Evolutionary conservation across 2,888 invertebrate genomes (phyloP).

Genomic region (Hirtodrosophila histrioides): DNA sequence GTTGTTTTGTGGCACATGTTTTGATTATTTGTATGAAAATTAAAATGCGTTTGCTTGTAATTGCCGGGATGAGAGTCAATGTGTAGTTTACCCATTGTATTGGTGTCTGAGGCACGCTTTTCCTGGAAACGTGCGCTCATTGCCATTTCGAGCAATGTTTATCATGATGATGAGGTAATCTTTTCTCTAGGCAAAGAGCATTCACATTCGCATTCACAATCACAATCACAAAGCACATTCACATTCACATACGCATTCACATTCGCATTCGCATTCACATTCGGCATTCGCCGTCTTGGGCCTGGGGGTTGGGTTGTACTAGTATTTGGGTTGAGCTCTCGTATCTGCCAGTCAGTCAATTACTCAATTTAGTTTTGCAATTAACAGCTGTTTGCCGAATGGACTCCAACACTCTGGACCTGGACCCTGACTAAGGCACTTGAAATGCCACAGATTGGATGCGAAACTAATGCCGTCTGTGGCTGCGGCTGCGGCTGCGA

Average conservation of each 20-base stretch:
- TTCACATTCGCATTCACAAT: slow-evolving; percentile 4
- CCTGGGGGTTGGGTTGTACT: slow-evolving; percentile 8
- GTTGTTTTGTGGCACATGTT: slow-evolving; percentile 67
- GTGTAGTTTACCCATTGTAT: slow-evolving; percentile 18
- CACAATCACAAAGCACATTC: too few species aligned
- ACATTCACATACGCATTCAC: slow-evolving; percentile 25
- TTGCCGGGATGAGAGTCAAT: slow-evolving; percentile 37
- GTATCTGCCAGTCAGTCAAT: slow-evolving; percentile 55
- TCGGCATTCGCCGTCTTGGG: neutral
- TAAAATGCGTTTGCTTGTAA: slow-evolving; percentile 80
- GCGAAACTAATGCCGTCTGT: slow-evolving; percentile 12
- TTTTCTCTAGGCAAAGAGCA: slow-evolving; percentile 32
- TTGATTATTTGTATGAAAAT: slow-evolving; percentile 78
- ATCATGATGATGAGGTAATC: slow-evolving; percentile 67
- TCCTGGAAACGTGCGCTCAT: slow-evolving; percentile 74
- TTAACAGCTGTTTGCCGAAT: slow-evolving; percentile 65
- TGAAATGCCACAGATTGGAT: slow-evolving; percentile 38
- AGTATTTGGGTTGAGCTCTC: slow-evolving; percentile 23
- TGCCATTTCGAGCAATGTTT: slow-evolving; percentile 65
- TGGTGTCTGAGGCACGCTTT: slow-evolving; percentile 63
- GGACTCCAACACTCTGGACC: slow-evolving; percentile 16
- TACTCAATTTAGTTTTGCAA: slow-evolving; percentile 75
- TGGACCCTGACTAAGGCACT: slow-evolving; percentile 40
- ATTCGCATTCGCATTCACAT: slow-evolving; percentile 4
- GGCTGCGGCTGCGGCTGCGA: too few species aligned